These are phyloP conservation scores for Astyanax mexicanus DNA, from an alignment of 2,797 vertebrate species.

Conservation along the genomic window DNA sequence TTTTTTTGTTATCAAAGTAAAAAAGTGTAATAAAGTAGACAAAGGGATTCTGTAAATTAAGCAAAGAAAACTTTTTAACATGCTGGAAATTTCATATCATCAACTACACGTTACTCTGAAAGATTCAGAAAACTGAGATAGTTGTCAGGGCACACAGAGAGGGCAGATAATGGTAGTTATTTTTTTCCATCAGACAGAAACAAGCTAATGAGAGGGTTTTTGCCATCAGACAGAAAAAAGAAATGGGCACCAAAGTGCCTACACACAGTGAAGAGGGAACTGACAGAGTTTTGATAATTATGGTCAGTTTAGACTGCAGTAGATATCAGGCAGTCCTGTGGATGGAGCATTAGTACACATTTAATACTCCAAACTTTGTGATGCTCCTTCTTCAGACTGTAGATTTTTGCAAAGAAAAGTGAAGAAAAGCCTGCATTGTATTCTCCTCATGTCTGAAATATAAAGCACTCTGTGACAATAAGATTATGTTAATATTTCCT, in stretches of 20 bases:
- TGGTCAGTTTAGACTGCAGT: not conserved
- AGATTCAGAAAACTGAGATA: too few relatives aligned
- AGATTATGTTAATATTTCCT: slow-evolving; percentile 40
- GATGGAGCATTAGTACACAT: not conserved
- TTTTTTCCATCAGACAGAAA: too few relatives aligned
- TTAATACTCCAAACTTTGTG: not conserved
- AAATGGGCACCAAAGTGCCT: not conserved
- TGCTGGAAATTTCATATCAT: too few relatives aligned
- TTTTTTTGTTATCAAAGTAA: too few relatives aligned
- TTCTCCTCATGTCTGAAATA: slow-evolving; percentile 10
- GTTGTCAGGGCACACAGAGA: too few relatives aligned
- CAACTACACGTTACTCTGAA: too few relatives aligned
- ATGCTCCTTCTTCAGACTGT: not conserved
- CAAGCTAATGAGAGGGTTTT: too few relatives aligned
- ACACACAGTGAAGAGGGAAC: not conserved
- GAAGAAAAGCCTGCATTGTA: not conserved
- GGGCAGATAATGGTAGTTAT: too few relatives aligned
- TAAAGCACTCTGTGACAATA: slow-evolving; percentile 2
- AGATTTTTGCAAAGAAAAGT: not conserved
- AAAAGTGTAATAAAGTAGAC: too few relatives aligned
- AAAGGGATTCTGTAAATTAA: too few relatives aligned
- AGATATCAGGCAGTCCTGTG: not conserved
- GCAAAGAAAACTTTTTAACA: too few relatives aligned
- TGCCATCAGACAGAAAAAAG: not conserved
- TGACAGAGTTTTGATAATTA: not conserved